Base-by-base conservation (phyloP, 2,113 vertebrate species). In the Pyxicephalus adspersus region DNA sequence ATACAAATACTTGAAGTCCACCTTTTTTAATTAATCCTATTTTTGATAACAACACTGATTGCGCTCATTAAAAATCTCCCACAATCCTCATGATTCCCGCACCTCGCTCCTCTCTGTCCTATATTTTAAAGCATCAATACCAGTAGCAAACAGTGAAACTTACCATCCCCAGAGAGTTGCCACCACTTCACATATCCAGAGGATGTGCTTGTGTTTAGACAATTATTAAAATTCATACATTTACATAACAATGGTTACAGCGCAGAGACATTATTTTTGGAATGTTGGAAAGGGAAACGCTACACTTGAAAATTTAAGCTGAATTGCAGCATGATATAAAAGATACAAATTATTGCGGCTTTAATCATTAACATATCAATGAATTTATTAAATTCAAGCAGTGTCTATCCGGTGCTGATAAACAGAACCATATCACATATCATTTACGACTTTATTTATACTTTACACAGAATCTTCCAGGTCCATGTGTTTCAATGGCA, bases 11-110 rank as follows among this genome's bases (percentile, higher is more conserved):
- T 29, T 23, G 23, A 54, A 54, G 11, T 19, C 67, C 18, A 23
- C 9, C 68, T 31, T 55, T 55, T 54, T 60, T 77, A n/a, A 54
- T 50, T 29, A n/a, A n/a, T n/a, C n/a, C n/a, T n/a, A n/a, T 52
- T 29, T 28, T 0, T 64, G 28, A 11, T 77, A 52, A 77, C n/a
- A n/a, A n/a, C n/a, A n/a, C n/a, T 31, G 45, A 65, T 77, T 9
- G 38, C 13, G 23, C 75, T 77, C 45, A 65, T 77, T 65, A 65
- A 50, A 77, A 64, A 52, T 64, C 45, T 45, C 75, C 75, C 74
- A 63, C 22, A 26, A 31, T 76, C 20, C 16, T 64, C 17, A 8
- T 18, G 9, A 52, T 52, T 51, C 38, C 22, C 13, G 66, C 38
- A 26, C 34, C 38, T n/a, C 60, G 3, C 60, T 51, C 58, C 19